Evolutionary conservation across 2,888 invertebrate species (phyloP).

Genomic region (Drepana falcataria): DNA sequence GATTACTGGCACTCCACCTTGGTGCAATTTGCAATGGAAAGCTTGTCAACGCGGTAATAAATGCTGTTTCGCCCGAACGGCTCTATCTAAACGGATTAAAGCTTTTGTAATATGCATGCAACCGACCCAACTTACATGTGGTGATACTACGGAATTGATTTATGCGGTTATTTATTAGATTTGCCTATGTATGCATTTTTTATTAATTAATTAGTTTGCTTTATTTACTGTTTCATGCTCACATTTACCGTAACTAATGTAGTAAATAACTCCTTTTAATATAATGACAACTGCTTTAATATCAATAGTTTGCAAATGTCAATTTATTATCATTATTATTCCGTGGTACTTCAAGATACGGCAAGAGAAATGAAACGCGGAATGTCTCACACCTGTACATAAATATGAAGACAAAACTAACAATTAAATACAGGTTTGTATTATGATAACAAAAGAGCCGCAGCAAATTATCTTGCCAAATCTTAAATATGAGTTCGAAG

Average conservation of each 20-base stretch:
- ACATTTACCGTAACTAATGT: no score
- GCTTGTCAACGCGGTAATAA: slow-evolving; percentile 63
- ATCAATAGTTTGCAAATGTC: no score
- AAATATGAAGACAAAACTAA: slow-evolving; percentile 18
- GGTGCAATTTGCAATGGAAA: slow-evolving; percentile 51
- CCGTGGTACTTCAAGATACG: no score
- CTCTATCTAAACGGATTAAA: slow-evolving; percentile 61
- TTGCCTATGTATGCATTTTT: no score
- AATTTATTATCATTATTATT: no score
- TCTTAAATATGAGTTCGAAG: slow-evolving; percentile 45
- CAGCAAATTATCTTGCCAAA: slow-evolving; percentile 56
- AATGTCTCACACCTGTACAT: slow-evolving; percentile 6
- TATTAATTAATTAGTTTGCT: no score
- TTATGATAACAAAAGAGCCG: slow-evolving; percentile 34
- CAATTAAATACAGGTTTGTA: slow-evolving; percentile 19
- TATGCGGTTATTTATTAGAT: no score
- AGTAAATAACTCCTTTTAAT: no score
- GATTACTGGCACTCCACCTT: slow-evolving; percentile 65
- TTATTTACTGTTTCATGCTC: no score
- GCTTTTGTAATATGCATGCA: slow-evolving; percentile 34
- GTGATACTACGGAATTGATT: no score
- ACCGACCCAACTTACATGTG: slow-evolving; percentile 6
- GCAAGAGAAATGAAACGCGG: no score
- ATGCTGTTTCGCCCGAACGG: slow-evolving; percentile 43
- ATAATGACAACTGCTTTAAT: no score